Percentiles rank a stretch among this genome's conserved stretches.
Evolutionary conservation across 1,140 invertebrate species (phyloP).

Genomic region (Chionoecetes opilio): DNA sequence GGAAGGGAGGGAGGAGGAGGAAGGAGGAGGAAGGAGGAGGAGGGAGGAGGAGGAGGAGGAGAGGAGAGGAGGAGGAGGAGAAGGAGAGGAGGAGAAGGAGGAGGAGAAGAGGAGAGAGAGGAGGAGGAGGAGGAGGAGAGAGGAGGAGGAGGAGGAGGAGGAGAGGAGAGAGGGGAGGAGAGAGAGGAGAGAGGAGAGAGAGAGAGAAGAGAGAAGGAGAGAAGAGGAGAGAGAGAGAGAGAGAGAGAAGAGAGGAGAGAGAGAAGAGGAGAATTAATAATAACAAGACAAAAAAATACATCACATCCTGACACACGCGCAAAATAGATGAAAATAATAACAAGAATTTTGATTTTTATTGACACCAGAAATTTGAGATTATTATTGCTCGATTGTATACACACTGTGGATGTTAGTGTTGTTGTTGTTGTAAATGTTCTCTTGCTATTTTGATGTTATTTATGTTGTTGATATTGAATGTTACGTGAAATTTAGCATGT

Average conservation of each 20-base stretch:
- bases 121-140: slow-evolving; percentile 31
- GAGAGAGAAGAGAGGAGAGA: slow-evolving; percentile 50
- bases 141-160: background rate
- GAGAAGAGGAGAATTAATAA: slow-evolving; percentile 15
- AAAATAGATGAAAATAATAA: background rate
- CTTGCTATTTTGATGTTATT: slow-evolving; percentile 31
- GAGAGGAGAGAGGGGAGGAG: no score
- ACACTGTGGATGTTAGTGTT: background rate
- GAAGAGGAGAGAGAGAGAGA: slow-evolving; percentile 57
- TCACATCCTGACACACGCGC: background rate
- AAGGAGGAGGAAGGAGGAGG: background rate
- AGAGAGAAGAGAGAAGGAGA: background rate
- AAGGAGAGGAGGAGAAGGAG: background rate
- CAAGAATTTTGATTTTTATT: background rate
- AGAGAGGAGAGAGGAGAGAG: no score
- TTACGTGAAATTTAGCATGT: background rate
- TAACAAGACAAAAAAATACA: background rate
- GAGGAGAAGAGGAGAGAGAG: slow-evolving; percentile 55
- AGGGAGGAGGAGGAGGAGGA: slow-evolving; percentile 42
- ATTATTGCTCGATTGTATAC: background rate
- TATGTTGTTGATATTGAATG: background rate
- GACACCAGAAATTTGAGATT: background rate
- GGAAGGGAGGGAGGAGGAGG: background rate
- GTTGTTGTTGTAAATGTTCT: slow-evolving; percentile 23
- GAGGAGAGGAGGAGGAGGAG: slow-evolving; percentile 1